These are phyloP conservation scores for Nothocercus julius DNA, from an alignment of 2,113 vertebrate genomes.

Conservation along the genomic window DNA sequence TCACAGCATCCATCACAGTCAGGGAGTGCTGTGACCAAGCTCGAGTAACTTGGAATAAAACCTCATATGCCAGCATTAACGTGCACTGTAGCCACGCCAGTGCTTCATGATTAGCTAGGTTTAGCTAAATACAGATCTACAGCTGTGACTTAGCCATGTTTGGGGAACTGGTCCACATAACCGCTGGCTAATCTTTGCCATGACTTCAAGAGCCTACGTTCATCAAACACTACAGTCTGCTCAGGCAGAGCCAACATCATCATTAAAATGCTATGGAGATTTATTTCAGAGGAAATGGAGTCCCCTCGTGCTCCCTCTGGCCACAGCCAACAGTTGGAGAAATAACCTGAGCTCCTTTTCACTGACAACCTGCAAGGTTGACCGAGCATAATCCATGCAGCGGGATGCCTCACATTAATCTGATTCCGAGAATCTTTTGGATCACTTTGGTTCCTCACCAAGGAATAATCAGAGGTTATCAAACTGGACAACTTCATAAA, in stretches of 20 bases:
- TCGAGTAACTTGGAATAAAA: background rate
- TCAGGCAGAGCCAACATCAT: fast-evolving
- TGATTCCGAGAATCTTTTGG: background rate
- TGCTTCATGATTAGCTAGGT: background rate
- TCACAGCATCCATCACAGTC: too few relatives aligned
- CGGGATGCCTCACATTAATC: fast-evolving
- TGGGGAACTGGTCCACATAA: background rate
- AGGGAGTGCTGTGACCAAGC: background rate
- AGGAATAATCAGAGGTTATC: background rate
- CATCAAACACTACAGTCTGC: too few relatives aligned
- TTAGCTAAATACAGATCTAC: background rate
- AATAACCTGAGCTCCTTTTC: background rate
- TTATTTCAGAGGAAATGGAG: background rate
- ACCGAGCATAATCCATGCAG: fast-evolving
- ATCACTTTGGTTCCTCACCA: background rate
- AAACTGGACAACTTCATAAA: background rate
- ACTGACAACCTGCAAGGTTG: background rate
- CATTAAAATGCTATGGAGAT: fast-evolving
- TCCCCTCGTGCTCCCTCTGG: background rate
- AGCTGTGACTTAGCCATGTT: background rate
- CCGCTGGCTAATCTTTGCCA: background rate
- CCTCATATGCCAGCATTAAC: background rate
- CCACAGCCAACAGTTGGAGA: background rate
- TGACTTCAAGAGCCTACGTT: background rate
- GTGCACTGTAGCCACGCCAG: background rate